Conservation (phyloP, 2,888 invertebrate species). For the Sphaerophoria taeniata region DNA sequence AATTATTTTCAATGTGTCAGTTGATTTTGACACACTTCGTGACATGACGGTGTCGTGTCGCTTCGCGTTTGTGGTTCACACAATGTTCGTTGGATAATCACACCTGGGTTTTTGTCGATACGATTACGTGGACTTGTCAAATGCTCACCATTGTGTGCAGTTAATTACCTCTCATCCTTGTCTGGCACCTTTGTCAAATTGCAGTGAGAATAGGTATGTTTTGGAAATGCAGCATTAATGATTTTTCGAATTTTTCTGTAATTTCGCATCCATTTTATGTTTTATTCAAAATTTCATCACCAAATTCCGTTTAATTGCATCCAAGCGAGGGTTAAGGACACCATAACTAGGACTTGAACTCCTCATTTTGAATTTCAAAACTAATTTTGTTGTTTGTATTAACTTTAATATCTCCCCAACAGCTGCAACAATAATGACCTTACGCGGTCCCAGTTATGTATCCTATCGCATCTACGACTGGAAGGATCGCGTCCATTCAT, state of each 20-base stretch:
- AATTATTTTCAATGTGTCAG: constrained; percentile 53
- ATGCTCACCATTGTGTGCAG: background rate
- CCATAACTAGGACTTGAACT: too few species aligned
- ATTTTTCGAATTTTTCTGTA: background rate
- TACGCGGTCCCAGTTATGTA: constrained; percentile 95
- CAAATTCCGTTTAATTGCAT: too few species aligned
- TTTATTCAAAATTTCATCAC: too few species aligned
- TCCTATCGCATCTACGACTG: constrained; percentile 96
- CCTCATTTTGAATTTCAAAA: background rate
- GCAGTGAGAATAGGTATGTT: background rate
- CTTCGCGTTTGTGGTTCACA: constrained; percentile 12
- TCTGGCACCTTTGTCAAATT: background rate
- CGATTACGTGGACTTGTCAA: background rate
- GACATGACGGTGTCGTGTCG: background rate
- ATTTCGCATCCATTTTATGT: background rate
- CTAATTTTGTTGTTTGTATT: constrained; percentile 10
- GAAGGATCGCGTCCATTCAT: constrained; percentile 95
- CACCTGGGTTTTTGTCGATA: background rate
- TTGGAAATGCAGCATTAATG: background rate
- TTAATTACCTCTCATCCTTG: background rate
- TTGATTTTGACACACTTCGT: constrained; percentile 25
- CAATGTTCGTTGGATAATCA: background rate
- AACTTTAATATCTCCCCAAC: constrained; percentile 76
- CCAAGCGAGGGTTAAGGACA: too few species aligned
- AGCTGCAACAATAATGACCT: constrained; percentile 94